Base-by-base conservation (phyloP, 2,797 vertebrate species). In the Acrossocheilus wenchowensis region DNA sequence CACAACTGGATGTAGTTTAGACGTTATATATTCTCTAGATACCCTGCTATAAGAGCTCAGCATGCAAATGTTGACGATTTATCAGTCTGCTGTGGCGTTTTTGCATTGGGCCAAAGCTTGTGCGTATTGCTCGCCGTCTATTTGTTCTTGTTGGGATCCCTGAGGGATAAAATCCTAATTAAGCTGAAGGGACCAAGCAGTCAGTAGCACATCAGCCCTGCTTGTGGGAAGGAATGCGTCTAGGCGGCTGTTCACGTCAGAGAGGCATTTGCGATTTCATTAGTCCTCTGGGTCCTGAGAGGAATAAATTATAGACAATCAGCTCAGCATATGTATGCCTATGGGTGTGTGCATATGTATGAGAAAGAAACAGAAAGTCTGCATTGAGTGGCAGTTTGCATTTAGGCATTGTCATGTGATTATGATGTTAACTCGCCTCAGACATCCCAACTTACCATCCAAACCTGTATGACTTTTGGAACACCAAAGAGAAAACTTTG, bases 251-350 rank as follows among this genome's bases (percentile, higher is more conserved):
- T 72, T 81, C 86, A 88, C 88, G 85, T 90, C 82, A 91, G 87
- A 88, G 92, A 91, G 90, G 91, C 89, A 90, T 90, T 90, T 89
- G 90, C 90, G 90, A 93, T 94, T 95, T 95, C 91, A 95, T 92
- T 94, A 93, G 91, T 94, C 94, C 92, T 91, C 89, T 92, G 94
- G 92, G 94, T 92, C 90, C 88, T 91, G 88, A 81, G 87, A 90
- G 89, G 94, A 94, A 94, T 93, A 93, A 92, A 95, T 95, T 94
- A 93, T 91, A 93, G 91, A 90, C 88, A 88, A 92, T 91, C 94
- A 94, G 94, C 94, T 95, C 92, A 91, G 79, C 79, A 74, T 60
- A 88, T 92, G 57, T 85, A 39, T 90, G 79, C 86, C 36, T 85
- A 45, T 82, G 71, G 50, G 87, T 84, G 81, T 71, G 86, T 78